phyloP scores from a whole-genome alignment of 2,797 vertebrate genomes.

The Myiotriccus ornatus region DNA sequence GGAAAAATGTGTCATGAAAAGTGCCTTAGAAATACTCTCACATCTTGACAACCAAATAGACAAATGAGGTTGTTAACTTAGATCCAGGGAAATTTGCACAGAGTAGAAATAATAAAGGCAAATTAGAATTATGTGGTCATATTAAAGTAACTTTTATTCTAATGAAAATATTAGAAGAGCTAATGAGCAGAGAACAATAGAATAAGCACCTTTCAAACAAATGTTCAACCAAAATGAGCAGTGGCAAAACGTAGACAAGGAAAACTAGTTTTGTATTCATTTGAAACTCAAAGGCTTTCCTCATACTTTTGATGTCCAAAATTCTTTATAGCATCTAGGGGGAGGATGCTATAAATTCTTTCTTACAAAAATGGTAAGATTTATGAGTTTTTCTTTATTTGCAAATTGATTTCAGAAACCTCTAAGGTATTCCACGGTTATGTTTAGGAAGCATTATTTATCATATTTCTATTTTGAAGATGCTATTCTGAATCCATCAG shows the following conservation, averaged over 20 bases:
- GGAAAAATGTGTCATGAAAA: neutral
- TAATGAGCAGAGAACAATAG: neutral
- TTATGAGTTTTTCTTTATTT: neutral
- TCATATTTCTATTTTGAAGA: slow-evolving; percentile 27
- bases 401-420: slow-evolving; percentile 33
- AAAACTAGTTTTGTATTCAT: neutral
- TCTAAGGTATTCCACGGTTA: neutral
- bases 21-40: neutral
- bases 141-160: neutral
- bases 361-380: neutral
- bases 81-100: neutral
- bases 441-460: neutral
- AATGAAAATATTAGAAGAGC: neutral
- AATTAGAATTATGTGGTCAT: neutral
- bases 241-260: neutral
- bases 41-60: neutral
- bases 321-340: neutral
- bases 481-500: neutral
- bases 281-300: neutral
- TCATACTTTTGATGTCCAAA: neutral
- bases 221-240: neutral
- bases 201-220: neutral
- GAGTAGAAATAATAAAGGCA: neutral
- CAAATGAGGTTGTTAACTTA: neutral
- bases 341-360: neutral